phyloP scores from a whole-genome alignment of 1,140 invertebrate genomes.

The Macrobrachium rosenbergii region DNA sequence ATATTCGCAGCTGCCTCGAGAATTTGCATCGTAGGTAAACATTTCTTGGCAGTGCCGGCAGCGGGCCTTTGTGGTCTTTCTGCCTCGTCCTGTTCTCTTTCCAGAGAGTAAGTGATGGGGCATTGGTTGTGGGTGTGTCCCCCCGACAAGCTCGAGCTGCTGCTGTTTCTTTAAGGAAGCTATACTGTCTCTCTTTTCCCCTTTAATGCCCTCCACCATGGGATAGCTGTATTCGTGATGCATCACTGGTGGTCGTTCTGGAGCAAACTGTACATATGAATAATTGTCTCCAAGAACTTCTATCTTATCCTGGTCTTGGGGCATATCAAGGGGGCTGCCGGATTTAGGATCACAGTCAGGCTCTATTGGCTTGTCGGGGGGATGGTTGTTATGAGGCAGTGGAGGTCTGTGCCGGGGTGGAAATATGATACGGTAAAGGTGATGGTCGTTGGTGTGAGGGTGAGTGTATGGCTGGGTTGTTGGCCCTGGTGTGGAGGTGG shows the following conservation, averaged over 20 bases:
- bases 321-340: constrained; percentile 44
- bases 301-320: constrained; percentile 66
- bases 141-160: constrained; percentile 54
- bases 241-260: constrained; percentile 68
- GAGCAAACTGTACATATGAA: constrained; percentile 87
- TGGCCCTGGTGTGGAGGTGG: constrained; percentile 61
- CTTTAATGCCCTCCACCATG: constrained; percentile 75
- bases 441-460: constrained; percentile 68
- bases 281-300: constrained; percentile 75
- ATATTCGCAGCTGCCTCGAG: constrained; percentile 86
- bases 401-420: constrained; percentile 67
- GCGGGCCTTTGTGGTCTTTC: constrained; percentile 55
- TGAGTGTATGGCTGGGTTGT: constrained; percentile 69
- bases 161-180: constrained; percentile 63
- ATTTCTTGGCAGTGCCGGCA: constrained; percentile 73
- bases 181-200: constrained; percentile 62
- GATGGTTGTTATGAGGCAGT: constrained; percentile 57
- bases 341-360: constrained; percentile 41
- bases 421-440: constrained; percentile 74
- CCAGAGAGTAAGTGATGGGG: constrained; percentile 54
- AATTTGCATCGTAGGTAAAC: constrained; percentile 82
- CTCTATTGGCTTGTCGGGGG: constrained; percentile 54
- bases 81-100: constrained; percentile 71
- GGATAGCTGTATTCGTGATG: constrained; percentile 89
- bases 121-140: constrained; percentile 44